Conservation (phyloP, 2,113 vertebrate species). For the Tor tambroides region DNA sequence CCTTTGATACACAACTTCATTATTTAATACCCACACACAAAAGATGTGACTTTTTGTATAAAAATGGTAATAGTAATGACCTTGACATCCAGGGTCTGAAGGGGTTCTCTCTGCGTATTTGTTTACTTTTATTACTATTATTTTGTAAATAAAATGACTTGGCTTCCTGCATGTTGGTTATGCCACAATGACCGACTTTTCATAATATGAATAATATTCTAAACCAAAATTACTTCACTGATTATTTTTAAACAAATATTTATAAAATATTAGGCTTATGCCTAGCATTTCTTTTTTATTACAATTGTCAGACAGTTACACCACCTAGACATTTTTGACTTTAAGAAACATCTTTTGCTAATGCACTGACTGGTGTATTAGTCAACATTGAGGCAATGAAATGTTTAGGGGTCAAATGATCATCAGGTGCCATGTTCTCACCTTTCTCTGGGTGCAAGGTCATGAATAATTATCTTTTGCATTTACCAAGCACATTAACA, state of each 20-base stretch:
- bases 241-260: too few relatives aligned
- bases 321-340: neutral
- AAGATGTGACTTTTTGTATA: neutral
- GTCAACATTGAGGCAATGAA: neutral
- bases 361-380: neutral
- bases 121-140: neutral
- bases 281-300: too few relatives aligned
- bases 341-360: neutral
- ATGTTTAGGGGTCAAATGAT: conserved; percentile 32
- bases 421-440: conserved; percentile 20
- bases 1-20: too few relatives aligned
- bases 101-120: neutral
- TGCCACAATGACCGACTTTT: neutral
- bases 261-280: too few relatives aligned
- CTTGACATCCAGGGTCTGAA: neutral
- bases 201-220: too few relatives aligned
- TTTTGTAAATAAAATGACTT: neutral
- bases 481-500: neutral
- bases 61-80: neutral
- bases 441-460: conserved; percentile 9
- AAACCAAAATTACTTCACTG: too few relatives aligned
- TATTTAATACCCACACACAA: neutral
- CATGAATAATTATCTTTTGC: neutral
- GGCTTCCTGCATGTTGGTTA: neutral
- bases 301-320: neutral